Conservation (phyloP, 2,888 invertebrate species). For the Helobdella robusta region DNA sequence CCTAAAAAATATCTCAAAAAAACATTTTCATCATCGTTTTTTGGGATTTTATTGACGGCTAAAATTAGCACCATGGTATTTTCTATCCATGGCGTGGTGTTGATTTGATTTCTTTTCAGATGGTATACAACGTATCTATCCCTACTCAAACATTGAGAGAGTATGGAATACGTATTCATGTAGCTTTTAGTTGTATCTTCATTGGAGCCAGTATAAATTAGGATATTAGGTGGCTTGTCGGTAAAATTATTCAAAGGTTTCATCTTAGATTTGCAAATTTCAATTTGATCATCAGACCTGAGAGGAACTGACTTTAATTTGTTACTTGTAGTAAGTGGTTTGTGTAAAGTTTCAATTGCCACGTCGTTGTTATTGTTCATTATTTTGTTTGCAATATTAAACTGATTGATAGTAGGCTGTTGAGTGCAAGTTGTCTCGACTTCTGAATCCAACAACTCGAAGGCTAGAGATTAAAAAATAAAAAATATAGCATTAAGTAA, state of each 20-base stretch:
- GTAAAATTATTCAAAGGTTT: background rate
- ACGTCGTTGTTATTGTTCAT: no score
- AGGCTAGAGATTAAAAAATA: no score
- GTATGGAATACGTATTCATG: conserved; percentile 36
- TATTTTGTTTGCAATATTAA: no score
- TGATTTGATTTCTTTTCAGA: conserved; percentile 41
- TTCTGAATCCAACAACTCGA: no score
- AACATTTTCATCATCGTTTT: conserved; percentile 37
- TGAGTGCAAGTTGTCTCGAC: no score
- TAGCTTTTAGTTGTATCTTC: conserved; percentile 41
- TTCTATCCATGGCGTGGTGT: conserved; percentile 42
- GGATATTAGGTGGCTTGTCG: conserved; percentile 46
- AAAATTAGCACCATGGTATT: conserved; percentile 43
- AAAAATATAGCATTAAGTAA: no score
- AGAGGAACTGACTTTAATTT: no score
- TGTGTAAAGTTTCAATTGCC: no score
- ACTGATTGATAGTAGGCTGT: no score
- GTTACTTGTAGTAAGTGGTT: no score
- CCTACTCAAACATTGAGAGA: conserved; percentile 40
- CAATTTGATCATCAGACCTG: no score
- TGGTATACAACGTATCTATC: conserved; percentile 44
- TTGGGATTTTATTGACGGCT: conserved; percentile 37
- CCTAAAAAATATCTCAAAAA: conserved; percentile 39
- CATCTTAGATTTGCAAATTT: conserved; percentile 8
- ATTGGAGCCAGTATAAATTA: conserved; percentile 43